Evolutionary conservation across 2,888 invertebrate species (phyloP).

Genomic region (Falcaria lacertinaria): DNA sequence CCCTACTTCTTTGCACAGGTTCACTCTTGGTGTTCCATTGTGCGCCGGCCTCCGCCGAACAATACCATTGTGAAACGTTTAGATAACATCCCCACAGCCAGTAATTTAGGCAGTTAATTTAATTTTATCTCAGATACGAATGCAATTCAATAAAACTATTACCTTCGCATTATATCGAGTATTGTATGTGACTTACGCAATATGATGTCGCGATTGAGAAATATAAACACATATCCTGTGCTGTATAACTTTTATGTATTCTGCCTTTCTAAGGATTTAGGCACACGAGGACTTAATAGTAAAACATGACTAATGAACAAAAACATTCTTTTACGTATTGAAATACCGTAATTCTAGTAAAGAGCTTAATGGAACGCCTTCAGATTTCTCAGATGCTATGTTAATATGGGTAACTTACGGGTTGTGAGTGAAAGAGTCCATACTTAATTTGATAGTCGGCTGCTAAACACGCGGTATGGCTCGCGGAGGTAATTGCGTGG

Average conservation of each 20-base stretch:
- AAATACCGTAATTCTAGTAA: conserved; percentile 15
- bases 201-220: neutral
- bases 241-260: no score
- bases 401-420: conserved; percentile 40
- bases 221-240: neutral
- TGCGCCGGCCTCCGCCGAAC: conserved; percentile 59
- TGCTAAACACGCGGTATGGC: conserved; percentile 54
- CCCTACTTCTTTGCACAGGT: conserved; percentile 71
- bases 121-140: conserved; percentile 35
- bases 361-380: conserved; percentile 23
- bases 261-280: no score
- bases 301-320: no score
- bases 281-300: no score
- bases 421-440: conserved; percentile 37
- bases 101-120: conserved; percentile 50
- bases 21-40: conserved; percentile 74
- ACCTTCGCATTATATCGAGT: neutral
- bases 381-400: conserved; percentile 26
- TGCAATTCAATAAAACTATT: conserved; percentile 2
- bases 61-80: conserved; percentile 71
- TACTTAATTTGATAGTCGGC: conserved; percentile 58
- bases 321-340: conserved; percentile 8
- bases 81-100: conserved; percentile 64
- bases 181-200: neutral
- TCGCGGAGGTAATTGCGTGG: conserved; percentile 65